Conservation (phyloP, 2,888 invertebrate genomes). For the Ornithoptera priamus region DNA sequence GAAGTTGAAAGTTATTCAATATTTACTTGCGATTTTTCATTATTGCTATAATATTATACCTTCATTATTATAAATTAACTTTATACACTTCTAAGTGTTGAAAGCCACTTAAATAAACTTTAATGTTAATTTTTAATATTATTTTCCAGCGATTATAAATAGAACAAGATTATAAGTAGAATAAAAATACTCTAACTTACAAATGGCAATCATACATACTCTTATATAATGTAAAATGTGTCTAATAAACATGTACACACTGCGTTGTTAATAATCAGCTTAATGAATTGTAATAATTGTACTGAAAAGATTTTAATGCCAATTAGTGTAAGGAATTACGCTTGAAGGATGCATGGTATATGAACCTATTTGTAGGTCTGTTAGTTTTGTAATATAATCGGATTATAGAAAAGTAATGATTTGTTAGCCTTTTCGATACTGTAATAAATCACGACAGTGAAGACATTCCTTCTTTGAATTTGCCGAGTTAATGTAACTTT, state of each 20-base stretch:
- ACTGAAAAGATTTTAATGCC: conserved; percentile 7
- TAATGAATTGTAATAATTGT: conserved; percentile 12
- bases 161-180: too few species aligned
- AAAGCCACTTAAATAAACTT: too few species aligned
- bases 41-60: too few species aligned
- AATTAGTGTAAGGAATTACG: conserved; percentile 10
- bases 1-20: too few species aligned
- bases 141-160: background rate
- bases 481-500: too few species aligned
- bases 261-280: conserved; percentile 15
- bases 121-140: background rate
- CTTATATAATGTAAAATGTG: background rate
- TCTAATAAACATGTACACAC: background rate
- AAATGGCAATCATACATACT: background rate
- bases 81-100: too few species aligned
- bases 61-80: too few species aligned
- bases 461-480: too few species aligned
- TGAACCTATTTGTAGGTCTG: background rate
- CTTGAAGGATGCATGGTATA: background rate
- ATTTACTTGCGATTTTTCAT: too few species aligned
- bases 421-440: background rate
- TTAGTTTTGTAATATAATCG: background rate
- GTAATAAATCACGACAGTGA: too few species aligned
- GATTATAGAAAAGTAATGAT: background rate
- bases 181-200: background rate